phyloP scores from a whole-genome alignment of 2,113 vertebrate species.

The Macroglossus sobrinus region DNA sequence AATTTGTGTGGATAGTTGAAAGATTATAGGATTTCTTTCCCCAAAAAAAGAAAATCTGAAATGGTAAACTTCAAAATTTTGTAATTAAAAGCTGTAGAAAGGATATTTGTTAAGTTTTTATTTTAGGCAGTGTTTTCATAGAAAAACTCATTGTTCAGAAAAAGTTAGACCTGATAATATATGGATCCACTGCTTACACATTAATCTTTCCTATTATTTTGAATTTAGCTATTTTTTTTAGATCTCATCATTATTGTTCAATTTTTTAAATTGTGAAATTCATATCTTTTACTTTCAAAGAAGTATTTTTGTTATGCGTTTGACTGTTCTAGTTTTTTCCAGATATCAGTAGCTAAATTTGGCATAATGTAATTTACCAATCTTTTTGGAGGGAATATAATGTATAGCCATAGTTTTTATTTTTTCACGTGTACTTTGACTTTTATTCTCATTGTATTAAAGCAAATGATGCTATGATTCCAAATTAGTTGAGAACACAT shows the following conservation, averaged over 20 bases:
- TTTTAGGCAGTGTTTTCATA: constrained; percentile 6
- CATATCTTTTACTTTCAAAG: constrained; percentile 32
- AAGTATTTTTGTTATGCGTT: neutral
- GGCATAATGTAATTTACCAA: neutral
- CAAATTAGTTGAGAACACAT: constrained; percentile 1
- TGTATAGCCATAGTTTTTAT: neutral
- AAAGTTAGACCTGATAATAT: neutral
- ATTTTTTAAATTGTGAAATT: constrained; percentile 1
- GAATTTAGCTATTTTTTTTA: neutral
- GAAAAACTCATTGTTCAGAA: neutral
- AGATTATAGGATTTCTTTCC: neutral
- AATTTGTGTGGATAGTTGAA: neutral
- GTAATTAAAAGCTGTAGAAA: neutral
- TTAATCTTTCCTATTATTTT: neutral
- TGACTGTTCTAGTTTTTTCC: neutral
- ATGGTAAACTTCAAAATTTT: neutral
- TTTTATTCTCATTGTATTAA: constrained; percentile 30
- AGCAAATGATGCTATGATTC: neutral
- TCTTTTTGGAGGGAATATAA: neutral
- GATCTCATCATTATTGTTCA: neutral
- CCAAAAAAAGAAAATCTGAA: neutral
- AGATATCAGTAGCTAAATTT: neutral
- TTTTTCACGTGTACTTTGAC: neutral
- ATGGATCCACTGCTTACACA: neutral
- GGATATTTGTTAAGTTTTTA: neutral